Conservation (phyloP, 1,140 invertebrate species). For the Stratiolaelaps scimitus region DNA sequence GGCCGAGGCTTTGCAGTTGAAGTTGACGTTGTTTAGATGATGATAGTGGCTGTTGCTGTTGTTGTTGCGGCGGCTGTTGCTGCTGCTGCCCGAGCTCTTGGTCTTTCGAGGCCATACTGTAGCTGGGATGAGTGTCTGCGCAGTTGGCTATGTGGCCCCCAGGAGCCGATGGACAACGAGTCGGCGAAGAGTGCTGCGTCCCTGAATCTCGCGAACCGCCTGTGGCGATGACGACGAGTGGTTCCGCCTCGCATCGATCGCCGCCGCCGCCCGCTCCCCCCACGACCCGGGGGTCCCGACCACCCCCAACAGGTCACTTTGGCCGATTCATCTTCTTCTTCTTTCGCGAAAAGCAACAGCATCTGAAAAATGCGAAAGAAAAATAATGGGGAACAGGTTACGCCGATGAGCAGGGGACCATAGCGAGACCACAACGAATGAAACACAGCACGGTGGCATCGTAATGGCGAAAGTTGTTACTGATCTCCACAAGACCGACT, state of each 20-base stretch:
- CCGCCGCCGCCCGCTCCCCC: neutral
- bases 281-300: neutral
- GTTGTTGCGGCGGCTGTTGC: too few species aligned
- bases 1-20: too few species aligned
- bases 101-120: too few species aligned
- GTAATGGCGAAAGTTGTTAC: too few species aligned
- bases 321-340: constrained; percentile 27
- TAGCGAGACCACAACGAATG: too few species aligned
- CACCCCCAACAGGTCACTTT: constrained; percentile 13
- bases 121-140: neutral
- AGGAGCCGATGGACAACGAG: neutral
- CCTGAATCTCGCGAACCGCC: neutral
- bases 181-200: neutral
- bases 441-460: too few species aligned
- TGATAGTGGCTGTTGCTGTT: too few species aligned
- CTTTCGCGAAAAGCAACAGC: constrained; percentile 21
- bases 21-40: too few species aligned
- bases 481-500: too few species aligned
- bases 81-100: too few species aligned
- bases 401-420: too few species aligned
- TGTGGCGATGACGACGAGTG: constrained; percentile 10
- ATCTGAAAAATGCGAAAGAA: constrained; percentile 3
- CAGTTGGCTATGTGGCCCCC: neutral
- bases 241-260: neutral
- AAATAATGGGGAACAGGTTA: neutral